Evolutionary conservation across 2,888 invertebrate species (phyloP).

Genomic region (Chloroclystis v-ata): DNA sequence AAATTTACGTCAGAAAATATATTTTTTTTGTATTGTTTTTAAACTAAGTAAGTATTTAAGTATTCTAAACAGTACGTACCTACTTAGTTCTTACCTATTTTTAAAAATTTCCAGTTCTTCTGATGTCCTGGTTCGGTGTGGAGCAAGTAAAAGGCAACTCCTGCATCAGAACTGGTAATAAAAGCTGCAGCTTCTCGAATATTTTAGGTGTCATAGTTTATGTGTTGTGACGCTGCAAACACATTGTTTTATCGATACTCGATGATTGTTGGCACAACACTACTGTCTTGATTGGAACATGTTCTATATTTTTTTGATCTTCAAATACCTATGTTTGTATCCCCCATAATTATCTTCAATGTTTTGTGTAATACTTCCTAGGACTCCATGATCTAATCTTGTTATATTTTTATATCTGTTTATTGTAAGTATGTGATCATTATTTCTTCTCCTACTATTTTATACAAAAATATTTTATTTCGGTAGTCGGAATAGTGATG

Average conservation of each 20-base stretch:
- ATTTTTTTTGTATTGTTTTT: too few relatives aligned
- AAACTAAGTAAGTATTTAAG: too few relatives aligned
- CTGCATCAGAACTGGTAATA: constrained; percentile 73
- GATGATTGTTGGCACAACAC: constrained; percentile 24
- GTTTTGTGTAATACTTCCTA: too few relatives aligned
- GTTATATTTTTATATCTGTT: not conserved
- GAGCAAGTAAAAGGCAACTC: constrained; percentile 72
- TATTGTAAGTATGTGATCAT: too few relatives aligned
- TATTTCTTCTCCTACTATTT: too few relatives aligned
- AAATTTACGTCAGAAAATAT: too few relatives aligned
- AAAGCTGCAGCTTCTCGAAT: constrained; percentile 9
- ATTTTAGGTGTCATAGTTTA: constrained; percentile 37
- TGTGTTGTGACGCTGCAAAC: constrained; percentile 40
- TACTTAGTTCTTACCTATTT: not conserved
- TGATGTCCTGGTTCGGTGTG: constrained; percentile 76
- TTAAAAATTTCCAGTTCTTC: constrained; percentile 63
- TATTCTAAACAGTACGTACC: too few relatives aligned
- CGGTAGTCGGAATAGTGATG: constrained; percentile 10
- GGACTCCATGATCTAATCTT: too few relatives aligned
- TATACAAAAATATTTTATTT: not conserved
- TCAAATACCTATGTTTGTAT: not conserved
- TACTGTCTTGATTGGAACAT: constrained; percentile 10
- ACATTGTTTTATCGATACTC: constrained; percentile 31
- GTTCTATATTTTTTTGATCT: not conserved
- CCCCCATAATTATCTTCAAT: too few relatives aligned